Evolutionary conservation across 23 tunicate genomes (phyloP), one percentile per base, ranked within the genome.

Genomic region (Halocynthia roretzi): DNA sequence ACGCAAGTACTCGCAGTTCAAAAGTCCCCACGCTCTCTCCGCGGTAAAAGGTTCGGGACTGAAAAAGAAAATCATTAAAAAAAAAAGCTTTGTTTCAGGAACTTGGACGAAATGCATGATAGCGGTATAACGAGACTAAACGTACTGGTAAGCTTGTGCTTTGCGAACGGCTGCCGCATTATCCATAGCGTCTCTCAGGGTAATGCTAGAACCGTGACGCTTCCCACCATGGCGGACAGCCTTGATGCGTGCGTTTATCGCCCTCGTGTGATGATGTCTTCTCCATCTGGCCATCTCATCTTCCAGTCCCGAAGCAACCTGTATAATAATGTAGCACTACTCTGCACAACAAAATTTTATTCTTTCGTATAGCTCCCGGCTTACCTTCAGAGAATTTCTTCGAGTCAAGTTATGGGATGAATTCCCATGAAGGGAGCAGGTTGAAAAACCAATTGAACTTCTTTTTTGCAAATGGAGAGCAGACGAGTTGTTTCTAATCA

Each of bases 111-210:
- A 58, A 15, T 58, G 2, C 64, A 58, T 58, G 64, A 58, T 58
- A 58, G 63, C 2, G 15, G 5, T 58, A 1, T 15, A 58, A 58
- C 1, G 15, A n/a, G 63, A 1, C 20, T 68, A 12, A 17, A 53
- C 78, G 70, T 73, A 88, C 95, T 77, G 63, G 20, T 65, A 49
- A 11, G 95, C 87, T 8, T 61, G 14, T 19, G 83, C 87, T 67
- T 78, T 88, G 52, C 95, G 71, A 51, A 6, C 20, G 52, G 76
- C 40, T 17, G 87, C 87, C 11, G 74, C 81, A 21, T 65, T 76
- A 60, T 88, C 95, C 95, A 88, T 83, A 10, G 76, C 81, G 50
- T 88, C 95, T 56, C 82, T 63, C 51, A 88, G 75, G 22, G 95
- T 78, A 68, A 72, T 51, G 19, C 62, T 56, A 7, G 87, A 56